A percentile compares a stretch with the other conserved stretches of the same genome.
These are phyloP conservation scores for Limnephilus rhombicus DNA, from an alignment of 2,888 invertebrate species.

Conservation along the genomic window DNA sequence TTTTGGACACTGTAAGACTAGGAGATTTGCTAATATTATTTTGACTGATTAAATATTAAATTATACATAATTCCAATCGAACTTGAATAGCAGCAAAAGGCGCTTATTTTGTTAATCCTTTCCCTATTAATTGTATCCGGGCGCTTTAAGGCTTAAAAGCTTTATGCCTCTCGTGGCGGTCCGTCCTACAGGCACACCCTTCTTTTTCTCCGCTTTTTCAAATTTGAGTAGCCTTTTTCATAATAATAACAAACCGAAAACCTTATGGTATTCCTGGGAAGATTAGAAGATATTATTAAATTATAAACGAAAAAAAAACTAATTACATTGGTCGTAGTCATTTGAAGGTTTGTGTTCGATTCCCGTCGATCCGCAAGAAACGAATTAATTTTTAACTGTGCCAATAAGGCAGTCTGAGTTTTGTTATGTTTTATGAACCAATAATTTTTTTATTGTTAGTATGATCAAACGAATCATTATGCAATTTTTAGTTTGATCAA, in stretches of 20 bases:
- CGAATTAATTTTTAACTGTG: background rate
- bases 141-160: slow-evolving; percentile 20
- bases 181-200: background rate
- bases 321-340: no score
- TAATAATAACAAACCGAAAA: background rate
- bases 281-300: no score
- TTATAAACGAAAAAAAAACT: no score
- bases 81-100: background rate
- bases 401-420: no score
- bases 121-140: background rate
- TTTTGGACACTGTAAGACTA: no score
- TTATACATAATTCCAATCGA: background rate
- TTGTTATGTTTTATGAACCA: no score
- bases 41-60: background rate
- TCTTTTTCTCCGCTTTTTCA: background rate
- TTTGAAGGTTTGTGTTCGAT: no score
- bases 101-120: slow-evolving; percentile 22
- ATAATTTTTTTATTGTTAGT: background rate
- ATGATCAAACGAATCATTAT: no score
- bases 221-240: background rate
- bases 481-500: no score
- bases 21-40: no score
- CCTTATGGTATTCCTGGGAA: background rate
- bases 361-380: background rate
- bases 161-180: background rate